These are phyloP conservation scores for Platysternon megacephalum DNA, from an alignment of 2,113 vertebrate genomes.

Conservation along the genomic window DNA sequence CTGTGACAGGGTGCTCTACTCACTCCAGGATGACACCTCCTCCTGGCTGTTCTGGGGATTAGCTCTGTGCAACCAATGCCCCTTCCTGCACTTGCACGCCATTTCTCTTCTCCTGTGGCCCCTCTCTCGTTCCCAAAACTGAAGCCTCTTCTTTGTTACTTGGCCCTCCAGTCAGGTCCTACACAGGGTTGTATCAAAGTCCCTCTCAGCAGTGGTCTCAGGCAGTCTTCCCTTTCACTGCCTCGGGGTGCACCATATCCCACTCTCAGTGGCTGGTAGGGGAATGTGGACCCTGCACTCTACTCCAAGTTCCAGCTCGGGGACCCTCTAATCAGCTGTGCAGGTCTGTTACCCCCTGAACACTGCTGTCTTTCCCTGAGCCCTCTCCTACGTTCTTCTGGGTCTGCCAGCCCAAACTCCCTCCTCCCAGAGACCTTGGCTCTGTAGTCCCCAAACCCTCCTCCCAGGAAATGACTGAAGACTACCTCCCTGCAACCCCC, in stretches of 20 bases:
- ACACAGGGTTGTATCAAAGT: neutral
- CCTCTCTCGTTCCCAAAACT: neutral
- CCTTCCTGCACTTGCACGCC: neutral
- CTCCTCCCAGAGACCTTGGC: neutral
- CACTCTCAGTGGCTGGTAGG: too few species aligned
- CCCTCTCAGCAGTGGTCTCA: neutral
- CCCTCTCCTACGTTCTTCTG: neutral
- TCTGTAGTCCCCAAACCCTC: too few species aligned
- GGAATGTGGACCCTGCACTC: neutral
- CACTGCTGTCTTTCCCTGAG: neutral
- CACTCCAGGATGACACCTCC: neutral
- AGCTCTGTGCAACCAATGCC: neutral
- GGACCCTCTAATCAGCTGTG: neutral
- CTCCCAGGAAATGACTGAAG: neutral
- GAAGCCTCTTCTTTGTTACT: neutral
- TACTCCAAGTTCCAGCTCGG: neutral
- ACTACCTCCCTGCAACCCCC: neutral
- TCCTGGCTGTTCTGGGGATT: neutral
- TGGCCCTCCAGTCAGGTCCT: neutral
- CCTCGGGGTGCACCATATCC: too few species aligned
- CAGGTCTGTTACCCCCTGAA: neutral
- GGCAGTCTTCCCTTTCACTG: neutral
- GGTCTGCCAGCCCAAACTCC: neutral
- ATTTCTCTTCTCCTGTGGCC: neutral
- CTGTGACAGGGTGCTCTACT: neutral